Conservation (phyloP, 2,113 vertebrate species). For the Cyprinodon tularosa region DNA sequence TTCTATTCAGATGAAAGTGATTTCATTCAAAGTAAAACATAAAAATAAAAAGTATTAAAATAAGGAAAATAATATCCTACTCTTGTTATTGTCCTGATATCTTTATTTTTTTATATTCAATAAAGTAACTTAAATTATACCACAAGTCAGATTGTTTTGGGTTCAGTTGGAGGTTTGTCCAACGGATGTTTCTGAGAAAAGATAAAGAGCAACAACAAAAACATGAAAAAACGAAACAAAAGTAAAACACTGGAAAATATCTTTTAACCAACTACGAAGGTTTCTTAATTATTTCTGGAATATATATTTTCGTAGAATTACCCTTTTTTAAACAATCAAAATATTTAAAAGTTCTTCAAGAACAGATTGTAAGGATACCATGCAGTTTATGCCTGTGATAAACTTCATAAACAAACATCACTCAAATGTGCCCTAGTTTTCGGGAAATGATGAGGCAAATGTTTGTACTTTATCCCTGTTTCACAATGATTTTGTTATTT, state of each 20-base stretch:
- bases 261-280: too few relatives aligned
- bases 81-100: too few relatives aligned
- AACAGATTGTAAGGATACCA: not conserved
- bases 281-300: too few relatives aligned
- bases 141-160: not conserved
- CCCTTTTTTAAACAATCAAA: too few relatives aligned
- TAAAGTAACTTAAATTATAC: not conserved
- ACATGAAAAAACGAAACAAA: not conserved
- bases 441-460: conserved; percentile 65
- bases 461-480: conserved; percentile 54
- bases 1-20: too few relatives aligned
- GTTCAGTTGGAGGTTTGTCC: not conserved
- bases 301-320: too few relatives aligned
- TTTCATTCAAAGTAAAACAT: not conserved
- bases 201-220: not conserved
- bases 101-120: too few relatives aligned
- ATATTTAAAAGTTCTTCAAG: not conserved
- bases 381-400: not conserved
- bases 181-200: not conserved
- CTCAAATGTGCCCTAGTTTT: conserved; percentile 30
- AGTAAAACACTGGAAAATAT: not conserved
- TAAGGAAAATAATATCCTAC: too few relatives aligned
- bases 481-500: conserved; percentile 39
- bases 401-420: conserved; percentile 24
- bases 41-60: not conserved